Conservation (phyloP, 2,888 invertebrate genomes). For the Sinhomidia bicolor region DNA sequence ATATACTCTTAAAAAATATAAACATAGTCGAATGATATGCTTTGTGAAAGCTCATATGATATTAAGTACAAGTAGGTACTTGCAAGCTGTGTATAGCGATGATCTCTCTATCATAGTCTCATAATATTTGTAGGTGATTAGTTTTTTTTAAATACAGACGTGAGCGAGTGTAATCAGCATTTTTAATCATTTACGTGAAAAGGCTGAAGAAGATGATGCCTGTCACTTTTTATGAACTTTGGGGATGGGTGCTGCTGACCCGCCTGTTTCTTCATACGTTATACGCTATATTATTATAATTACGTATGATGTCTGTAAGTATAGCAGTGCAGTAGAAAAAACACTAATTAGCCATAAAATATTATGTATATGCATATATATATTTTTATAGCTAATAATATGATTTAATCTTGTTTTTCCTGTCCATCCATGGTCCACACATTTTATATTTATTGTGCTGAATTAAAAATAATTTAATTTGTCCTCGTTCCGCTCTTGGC, state of each 20-base stretch:
- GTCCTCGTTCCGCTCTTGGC: conserved; percentile 36
- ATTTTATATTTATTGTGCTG: not conserved
- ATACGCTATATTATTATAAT: not conserved
- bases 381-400: not conserved
- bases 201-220: conserved; percentile 23
- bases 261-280: conserved; percentile 41
- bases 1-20: too few species aligned
- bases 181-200: not conserved
- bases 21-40: too few species aligned
- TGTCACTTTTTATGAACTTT: conserved; percentile 33
- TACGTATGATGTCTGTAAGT: not conserved
- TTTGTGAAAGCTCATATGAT: too few species aligned
- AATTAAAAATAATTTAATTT: conserved; percentile 34
- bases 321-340: not conserved
- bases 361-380: not conserved
- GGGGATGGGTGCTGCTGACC: conserved; percentile 60
- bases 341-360: not conserved
- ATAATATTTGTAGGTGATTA: too few species aligned
- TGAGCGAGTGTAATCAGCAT: too few species aligned
- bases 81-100: too few species aligned
- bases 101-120: too few species aligned
- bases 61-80: too few species aligned
- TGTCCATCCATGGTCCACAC: not conserved
- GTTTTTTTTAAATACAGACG: not conserved
- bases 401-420: conserved; percentile 2